Conservation (phyloP, 1,140 invertebrate genomes). For the Lineus longissimus region DNA sequence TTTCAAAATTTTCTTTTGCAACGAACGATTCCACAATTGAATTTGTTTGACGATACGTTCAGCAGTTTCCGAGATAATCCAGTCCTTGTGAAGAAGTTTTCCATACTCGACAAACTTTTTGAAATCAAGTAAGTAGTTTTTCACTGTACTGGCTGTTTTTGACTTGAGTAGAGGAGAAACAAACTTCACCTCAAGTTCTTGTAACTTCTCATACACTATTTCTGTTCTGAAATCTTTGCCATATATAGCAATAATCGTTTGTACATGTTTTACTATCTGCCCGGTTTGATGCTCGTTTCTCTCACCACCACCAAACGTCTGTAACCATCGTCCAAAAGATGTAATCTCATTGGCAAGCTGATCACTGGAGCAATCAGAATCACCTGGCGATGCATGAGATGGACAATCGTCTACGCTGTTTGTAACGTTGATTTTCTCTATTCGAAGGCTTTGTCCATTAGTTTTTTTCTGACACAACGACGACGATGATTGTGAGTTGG, state of each 20-base stretch:
- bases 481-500: too few species aligned
- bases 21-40: background rate
- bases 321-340: background rate
- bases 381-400: too few species aligned
- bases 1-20: background rate
- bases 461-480: too few species aligned
- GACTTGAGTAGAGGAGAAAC: background rate
- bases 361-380: background rate
- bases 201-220: background rate
- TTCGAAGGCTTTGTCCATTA: too few species aligned
- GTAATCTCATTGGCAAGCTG: background rate
- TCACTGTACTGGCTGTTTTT: background rate
- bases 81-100: background rate
- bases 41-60: background rate
- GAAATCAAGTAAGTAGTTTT: conserved; percentile 6
- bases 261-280: background rate
- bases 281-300: background rate
- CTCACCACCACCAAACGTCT: conserved; percentile 6
- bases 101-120: background rate
- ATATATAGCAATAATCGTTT: background rate
- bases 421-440: too few species aligned
- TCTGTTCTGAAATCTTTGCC: background rate
- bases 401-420: background rate
- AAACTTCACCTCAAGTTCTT: background rate
- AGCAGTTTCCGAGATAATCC: background rate